Percentiles rank a stretch among this genome's conserved stretches.
These are phyloP conservation scores for Lytechinus pictus DNA, from an alignment of 35 echinoderm and acorn worm species.

Conservation along the genomic window DNA sequence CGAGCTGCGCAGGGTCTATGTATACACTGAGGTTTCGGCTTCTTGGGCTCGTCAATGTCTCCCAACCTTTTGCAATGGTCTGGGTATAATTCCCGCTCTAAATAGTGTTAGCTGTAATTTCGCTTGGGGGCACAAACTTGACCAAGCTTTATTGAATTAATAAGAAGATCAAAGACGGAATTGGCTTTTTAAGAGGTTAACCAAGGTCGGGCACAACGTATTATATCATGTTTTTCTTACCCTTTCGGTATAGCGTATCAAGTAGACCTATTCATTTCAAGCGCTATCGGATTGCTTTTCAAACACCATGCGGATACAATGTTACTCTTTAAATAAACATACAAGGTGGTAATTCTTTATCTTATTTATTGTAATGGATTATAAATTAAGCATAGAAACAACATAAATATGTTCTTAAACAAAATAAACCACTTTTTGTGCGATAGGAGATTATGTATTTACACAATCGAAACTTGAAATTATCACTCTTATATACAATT, in stretches of 20 bases:
- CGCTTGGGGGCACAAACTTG: neutral
- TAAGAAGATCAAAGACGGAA: neutral
- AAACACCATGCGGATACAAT: neutral
- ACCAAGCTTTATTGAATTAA: slow-evolving; percentile 10
- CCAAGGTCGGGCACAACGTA: neutral
- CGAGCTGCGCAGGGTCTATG: neutral
- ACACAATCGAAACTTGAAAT: neutral
- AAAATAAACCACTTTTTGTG: neutral
- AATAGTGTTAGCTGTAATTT: slow-evolving; percentile 23
- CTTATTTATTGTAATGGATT: neutral
- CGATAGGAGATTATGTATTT: neutral
- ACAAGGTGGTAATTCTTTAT: neutral
- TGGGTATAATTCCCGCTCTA: neutral
- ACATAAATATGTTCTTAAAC: neutral
- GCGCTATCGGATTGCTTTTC: neutral
- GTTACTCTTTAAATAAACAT: neutral
- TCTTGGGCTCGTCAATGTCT: neutral
- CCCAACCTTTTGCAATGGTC: neutral
- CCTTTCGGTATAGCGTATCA: neutral
- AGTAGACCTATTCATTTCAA: neutral
- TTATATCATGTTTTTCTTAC: neutral
- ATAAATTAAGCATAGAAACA: neutral
- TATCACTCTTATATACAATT: neutral
- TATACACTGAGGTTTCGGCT: neutral
- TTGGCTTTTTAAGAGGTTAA: slow-evolving; percentile 28